Base-by-base conservation (phyloP, 2,113 vertebrate genomes). In the Sphaerodactylus townsendi region DNA sequence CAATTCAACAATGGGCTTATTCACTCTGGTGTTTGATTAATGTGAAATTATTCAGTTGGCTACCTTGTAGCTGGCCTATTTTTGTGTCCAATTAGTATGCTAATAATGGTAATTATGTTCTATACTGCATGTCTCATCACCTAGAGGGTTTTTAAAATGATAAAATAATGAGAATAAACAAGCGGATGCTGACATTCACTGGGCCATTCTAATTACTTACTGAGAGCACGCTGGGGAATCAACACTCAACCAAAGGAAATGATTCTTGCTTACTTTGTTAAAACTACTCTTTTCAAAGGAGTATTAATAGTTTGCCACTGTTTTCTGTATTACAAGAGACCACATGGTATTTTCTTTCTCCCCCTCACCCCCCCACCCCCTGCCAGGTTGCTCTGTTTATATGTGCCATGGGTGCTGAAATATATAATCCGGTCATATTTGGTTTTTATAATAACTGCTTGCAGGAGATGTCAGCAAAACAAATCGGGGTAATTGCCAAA, bases 151-250 rank as follows among this genome's bases (percentile, higher is more conserved):
- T 97, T 97, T 97, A 97, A 97, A 97, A 97, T 97, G 96, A 97
- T 97, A 97, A 97, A 97, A 97, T 98, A 98, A 98, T 97, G 96
- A 97, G 96, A 97, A 97, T 97, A 97, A 98, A 97, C 97, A 98
- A 97, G 96, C 95, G 93, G 95, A 96, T 96, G 95, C 96, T 97
- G 96, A 97, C 96, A 97, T 97, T 97, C 96, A 96, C 94, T 96
- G 95, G 95, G 95, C 95, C 95, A 96, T 96, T 96, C 95, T 97
- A 97, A 98, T 98, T 97, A 97, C 96, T 97, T 96, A 96, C 95
- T 94, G 95, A 96, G 93, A 95, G 95, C 95, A 95, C 96, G 41
- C 96, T 95, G 90, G 97, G 96, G 96, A 97, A 96, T 97, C 95
- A 94, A 95, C 95, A 94, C 93, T 95, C 94, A 93, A 95, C 93